These are phyloP conservation scores for Montipora efflorescens DNA, from an alignment of 64 coral and sea anemone species.

Conservation along the genomic window DNA sequence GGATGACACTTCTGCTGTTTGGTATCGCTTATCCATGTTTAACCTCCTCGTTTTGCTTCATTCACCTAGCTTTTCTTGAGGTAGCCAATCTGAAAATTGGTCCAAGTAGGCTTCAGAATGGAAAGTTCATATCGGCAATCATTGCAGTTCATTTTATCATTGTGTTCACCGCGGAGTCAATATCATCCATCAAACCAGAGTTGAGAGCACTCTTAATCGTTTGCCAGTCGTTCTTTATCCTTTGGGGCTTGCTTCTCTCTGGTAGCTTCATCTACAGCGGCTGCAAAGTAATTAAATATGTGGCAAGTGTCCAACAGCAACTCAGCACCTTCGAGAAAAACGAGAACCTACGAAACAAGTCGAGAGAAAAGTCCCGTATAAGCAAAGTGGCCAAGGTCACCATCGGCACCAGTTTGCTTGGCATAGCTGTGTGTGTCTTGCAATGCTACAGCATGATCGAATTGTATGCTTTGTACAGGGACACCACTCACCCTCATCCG, in stretches of 20 bases:
- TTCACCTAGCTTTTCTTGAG: conserved; percentile 73
- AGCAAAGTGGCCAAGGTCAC: conserved; percentile 72
- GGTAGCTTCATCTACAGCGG: conserved; percentile 75
- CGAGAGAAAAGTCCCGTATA: not conserved
- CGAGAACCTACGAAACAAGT: not conserved
- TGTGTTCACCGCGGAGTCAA: conserved; percentile 10
- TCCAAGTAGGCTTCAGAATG: conserved; percentile 47
- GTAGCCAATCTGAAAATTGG: conserved; percentile 62
- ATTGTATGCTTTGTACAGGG: conserved; percentile 58
- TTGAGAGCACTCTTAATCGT: conserved; percentile 20
- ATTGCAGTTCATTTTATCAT: conserved; percentile 50
- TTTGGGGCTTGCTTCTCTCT: conserved; percentile 61
- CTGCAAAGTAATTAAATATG: conserved; percentile 46
- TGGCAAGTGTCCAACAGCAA: conserved; percentile 18
- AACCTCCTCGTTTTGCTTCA: conserved; percentile 70
- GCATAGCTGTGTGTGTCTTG: conserved; percentile 35
- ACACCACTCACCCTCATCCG: conserved; percentile 14
- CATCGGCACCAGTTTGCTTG: conserved; percentile 41
- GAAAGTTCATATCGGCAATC: conserved; percentile 11
- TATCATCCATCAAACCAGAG: conserved; percentile 6
- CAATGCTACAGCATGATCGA: conserved; percentile 61
- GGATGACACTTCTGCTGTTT: conserved; percentile 26
- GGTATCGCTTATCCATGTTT: conserved; percentile 68
- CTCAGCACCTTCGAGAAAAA: conserved; percentile 5
- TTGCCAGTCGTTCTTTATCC: conserved; percentile 73